A percentile compares a stretch with the other conserved stretches of the same genome.
phyloP scores from a whole-genome alignment of 2,888 invertebrate species.

The Pelosia muscerda region DNA sequence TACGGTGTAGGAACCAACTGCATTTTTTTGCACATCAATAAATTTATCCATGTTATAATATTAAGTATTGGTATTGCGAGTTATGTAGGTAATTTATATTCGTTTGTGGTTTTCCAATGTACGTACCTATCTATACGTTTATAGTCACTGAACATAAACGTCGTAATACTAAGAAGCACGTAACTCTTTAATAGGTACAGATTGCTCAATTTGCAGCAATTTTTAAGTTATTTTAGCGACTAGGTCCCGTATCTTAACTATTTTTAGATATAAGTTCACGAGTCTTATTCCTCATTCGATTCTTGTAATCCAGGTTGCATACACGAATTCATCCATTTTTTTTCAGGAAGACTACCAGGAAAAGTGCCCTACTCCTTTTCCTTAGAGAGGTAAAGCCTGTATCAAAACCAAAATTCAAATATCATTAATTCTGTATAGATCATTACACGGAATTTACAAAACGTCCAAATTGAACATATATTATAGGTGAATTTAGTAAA shows the following conservation, averaged over 20 bases:
- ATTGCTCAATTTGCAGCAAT: conserved; percentile 2
- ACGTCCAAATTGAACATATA: too few relatives aligned
- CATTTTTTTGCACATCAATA: too few relatives aligned
- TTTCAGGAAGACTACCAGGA: too few relatives aligned
- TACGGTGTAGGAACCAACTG: too few relatives aligned
- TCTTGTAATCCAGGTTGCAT: neutral
- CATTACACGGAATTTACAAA: too few relatives aligned
- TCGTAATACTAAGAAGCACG: conserved; percentile 9
- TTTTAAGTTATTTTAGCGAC: neutral
- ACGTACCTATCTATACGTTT: neutral
- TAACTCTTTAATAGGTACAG: neutral
- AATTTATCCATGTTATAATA: neutral
- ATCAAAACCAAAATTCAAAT: too few relatives aligned
- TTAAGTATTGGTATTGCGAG: neutral
- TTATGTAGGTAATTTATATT: conserved; percentile 5
- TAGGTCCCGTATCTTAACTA: neutral
- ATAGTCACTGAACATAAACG: conserved; percentile 12
- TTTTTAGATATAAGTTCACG: neutral
- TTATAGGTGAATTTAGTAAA: too few relatives aligned
- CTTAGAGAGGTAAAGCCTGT: too few relatives aligned
- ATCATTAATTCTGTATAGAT: too few relatives aligned
- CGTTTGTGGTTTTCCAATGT: conserved; percentile 14
- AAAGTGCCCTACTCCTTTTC: too few relatives aligned
- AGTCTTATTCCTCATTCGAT: neutral
- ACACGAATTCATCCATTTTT: too few relatives aligned